Base-by-base conservation (phyloP, 2,888 invertebrate species). In the Agrotis ipsilon region DNA sequence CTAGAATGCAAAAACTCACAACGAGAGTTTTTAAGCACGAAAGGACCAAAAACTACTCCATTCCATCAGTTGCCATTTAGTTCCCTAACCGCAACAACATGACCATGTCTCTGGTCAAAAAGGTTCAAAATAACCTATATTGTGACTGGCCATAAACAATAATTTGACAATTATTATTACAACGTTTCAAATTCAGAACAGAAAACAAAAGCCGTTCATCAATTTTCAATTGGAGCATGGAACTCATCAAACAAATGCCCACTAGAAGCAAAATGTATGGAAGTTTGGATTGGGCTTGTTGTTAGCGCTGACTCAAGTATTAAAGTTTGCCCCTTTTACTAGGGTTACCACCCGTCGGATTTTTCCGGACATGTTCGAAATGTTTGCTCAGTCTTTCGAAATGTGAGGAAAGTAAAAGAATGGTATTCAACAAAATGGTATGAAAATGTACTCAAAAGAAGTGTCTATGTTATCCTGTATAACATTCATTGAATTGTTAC, bases 231-330 rank as follows among this genome's bases (percentile, higher is more conserved):
- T 70, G 76, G 45, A 67, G 71, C 64, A 63, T 62, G 68, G 64
- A 75, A 81, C 86, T 85, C 74, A 72, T 82, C 79, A 72, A 83
- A 86, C 80, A 84, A 87, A 80, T 84, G 75, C 63, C 74, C 69
- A 76, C 77, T 82, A 57, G 58, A 77, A 78, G 75, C 63, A 49
- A 72, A 78, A 82, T 78, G 72, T 79, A 82, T 82, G 70, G 67
- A 80, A 84, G 68, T 85, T 78, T 79, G 69, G 57, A 82, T 66
- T 51, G 69, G 67, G 46, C 67, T 74, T 58, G 72, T 39, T 77
- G 71, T 84, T 78, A 69, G 62, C 60, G 77, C 81, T 79, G 74
- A 84, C 74, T 84, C 52, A 75, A 86, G 81, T 72, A 81, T 65
- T 49, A 66, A 65, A 66, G 65, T 66, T 66, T 14, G 65, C 16